phyloP scores from a whole-genome alignment of 2,797 vertebrate genomes.

The Chaenodraco wilsoni region DNA sequence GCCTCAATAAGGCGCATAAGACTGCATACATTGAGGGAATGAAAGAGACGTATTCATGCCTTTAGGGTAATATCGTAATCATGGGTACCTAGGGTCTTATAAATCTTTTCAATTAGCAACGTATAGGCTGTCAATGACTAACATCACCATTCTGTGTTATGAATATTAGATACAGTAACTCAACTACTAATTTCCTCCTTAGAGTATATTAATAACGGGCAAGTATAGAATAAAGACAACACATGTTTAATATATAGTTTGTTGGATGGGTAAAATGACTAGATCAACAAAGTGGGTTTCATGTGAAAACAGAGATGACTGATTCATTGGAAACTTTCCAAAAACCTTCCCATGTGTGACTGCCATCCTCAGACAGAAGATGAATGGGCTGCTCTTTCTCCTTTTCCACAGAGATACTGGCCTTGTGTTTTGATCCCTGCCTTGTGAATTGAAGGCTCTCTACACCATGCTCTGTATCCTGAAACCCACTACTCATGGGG shows the following conservation, averaged over 20 bases:
- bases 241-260: slow-evolving; percentile 18
- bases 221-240: slow-evolving; percentile 22
- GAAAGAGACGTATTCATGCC: slow-evolving; percentile 74
- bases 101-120: slow-evolving; percentile 55
- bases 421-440: slow-evolving; percentile 63
- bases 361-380: slow-evolving; percentile 42
- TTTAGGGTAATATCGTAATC: slow-evolving; percentile 56
- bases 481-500: slow-evolving; percentile 62
- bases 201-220: slow-evolving; percentile 27
- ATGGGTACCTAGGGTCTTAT: slow-evolving; percentile 53
- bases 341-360: slow-evolving; percentile 41
- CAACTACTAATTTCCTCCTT: slow-evolving; percentile 32
- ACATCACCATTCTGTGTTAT: slow-evolving; percentile 27
- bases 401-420: slow-evolving; percentile 60
- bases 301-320: slow-evolving; percentile 51
- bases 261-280: slow-evolving; percentile 20
- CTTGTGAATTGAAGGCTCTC: slow-evolving; percentile 67
- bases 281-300: slow-evolving; percentile 43
- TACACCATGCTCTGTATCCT: slow-evolving; percentile 60
- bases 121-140: slow-evolving; percentile 44
- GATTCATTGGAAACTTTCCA: slow-evolving; percentile 50
- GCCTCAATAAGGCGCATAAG: slow-evolving; percentile 50
- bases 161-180: slow-evolving; percentile 27
- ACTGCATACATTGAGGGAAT: slow-evolving; percentile 52
- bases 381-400: slow-evolving; percentile 66